phyloP scores from a whole-genome alignment of 2,113 vertebrate species.

The Gila orcuttii region DNA sequence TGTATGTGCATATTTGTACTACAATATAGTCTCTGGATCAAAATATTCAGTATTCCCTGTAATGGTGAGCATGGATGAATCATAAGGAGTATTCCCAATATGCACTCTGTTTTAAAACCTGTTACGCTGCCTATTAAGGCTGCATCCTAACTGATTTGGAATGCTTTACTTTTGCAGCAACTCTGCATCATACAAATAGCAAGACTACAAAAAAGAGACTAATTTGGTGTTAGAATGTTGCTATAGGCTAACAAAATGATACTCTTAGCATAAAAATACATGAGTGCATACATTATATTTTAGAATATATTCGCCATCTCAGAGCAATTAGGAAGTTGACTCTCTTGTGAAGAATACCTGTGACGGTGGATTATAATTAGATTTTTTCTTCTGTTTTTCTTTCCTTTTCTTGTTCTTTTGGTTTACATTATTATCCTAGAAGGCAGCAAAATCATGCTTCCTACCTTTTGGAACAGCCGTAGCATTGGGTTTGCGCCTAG shows the following conservation, averaged over 20 bases:
- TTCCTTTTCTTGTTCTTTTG: background rate
- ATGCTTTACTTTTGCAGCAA: background rate
- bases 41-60: slow-evolving; percentile 14
- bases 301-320: background rate
- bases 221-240: background rate
- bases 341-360: background rate
- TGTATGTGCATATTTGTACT: slow-evolving; percentile 26
- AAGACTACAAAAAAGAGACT: background rate
- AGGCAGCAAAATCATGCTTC: background rate
- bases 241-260: background rate
- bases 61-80: background rate
- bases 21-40: background rate
- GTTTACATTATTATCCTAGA: background rate
- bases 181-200: no score
- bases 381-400: background rate
- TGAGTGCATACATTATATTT: background rate
- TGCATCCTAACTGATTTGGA: background rate
- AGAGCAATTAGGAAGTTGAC: background rate
- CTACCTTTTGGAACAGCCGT: background rate
- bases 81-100: background rate
- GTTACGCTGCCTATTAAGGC: background rate
- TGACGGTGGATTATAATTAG: background rate
- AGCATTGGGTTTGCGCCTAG: background rate
- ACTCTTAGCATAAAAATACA: background rate
- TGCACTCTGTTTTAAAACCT: background rate